These are phyloP conservation scores for Agonopterix heracliana DNA, from an alignment of 2,888 invertebrate genomes.

Conservation along the genomic window DNA sequence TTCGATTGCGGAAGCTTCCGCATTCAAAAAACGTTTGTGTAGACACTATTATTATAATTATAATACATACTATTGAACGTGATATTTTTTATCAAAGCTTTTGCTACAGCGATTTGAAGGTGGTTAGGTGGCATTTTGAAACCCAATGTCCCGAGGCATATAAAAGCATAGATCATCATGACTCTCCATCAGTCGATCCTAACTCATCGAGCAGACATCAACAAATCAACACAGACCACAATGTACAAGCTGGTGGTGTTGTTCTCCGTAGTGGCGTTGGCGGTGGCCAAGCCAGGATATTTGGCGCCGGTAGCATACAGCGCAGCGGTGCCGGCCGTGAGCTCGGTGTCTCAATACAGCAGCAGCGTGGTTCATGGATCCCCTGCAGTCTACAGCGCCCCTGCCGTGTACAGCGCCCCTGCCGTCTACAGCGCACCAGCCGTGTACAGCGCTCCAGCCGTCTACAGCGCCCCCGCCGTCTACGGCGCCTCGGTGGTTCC, in stretches of 20 bases:
- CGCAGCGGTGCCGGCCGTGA: conserved; percentile 31
- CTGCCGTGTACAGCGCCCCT: conserved; percentile 29
- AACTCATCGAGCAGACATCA: conserved; percentile 36
- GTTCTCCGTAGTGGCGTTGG: conserved; percentile 76
- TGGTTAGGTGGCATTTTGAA: conserved; percentile 48
- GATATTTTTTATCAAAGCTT: conserved; percentile 11
- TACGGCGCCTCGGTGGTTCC: conserved; percentile 20
- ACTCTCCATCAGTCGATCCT: conserved; percentile 58
- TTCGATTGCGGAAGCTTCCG: conserved; percentile 28
- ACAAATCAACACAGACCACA: conserved; percentile 61
- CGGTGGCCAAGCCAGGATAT: conserved; percentile 67
- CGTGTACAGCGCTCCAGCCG: conserved; percentile 28
- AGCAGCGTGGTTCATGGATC: conserved; percentile 39
- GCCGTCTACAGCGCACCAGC: conserved; percentile 32
- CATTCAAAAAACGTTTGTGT: conserved; percentile 26
- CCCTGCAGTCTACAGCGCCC: conserved; percentile 33
- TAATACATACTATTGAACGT: background rate
- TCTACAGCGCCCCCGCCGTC: conserved; percentile 20
- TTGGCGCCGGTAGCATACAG: conserved; percentile 46
- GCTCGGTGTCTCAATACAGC: conserved; percentile 38
- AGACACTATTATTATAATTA: conserved; percentile 6
- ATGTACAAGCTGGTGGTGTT: conserved; percentile 78
- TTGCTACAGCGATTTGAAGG: conserved; percentile 43
- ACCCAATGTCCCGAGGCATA: conserved; percentile 27
- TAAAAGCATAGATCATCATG: conserved; percentile 47